Percentiles rank a stretch among this genome's conserved stretches.
Evolutionary conservation across 2,113 vertebrate genomes (phyloP).

Genomic region (Smithornis capensis): DNA sequence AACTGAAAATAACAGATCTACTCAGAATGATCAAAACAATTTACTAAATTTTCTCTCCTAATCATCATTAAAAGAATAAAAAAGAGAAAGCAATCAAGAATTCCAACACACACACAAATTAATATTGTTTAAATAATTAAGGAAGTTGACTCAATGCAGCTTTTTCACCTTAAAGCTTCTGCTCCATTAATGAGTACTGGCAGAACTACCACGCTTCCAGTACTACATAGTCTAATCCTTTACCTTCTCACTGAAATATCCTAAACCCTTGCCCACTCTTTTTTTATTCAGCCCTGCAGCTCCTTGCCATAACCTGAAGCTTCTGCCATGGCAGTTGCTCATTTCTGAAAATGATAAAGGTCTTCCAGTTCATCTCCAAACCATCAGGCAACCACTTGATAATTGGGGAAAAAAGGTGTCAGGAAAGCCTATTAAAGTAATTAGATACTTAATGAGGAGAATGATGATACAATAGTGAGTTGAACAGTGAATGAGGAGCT

Average conservation of each 20-base stretch:
- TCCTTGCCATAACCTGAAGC: neutral
- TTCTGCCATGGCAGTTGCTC: neutral
- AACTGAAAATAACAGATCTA: neutral
- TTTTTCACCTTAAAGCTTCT: neutral
- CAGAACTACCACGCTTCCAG: neutral
- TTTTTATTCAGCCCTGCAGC: neutral
- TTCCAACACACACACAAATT: neutral
- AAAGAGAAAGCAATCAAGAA: neutral
- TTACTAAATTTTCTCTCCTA: neutral
- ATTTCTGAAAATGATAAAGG: neutral
- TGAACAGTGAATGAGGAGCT: neutral
- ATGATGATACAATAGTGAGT: neutral
- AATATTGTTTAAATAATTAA: neutral
- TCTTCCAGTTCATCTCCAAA: neutral
- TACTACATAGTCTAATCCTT: neutral
- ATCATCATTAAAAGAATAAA: neutral
- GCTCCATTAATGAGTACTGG: neutral
- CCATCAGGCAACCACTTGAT: neutral
- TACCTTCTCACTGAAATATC: neutral
- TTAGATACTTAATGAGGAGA: neutral
- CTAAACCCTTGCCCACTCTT: neutral
- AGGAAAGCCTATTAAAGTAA: slow-evolving; percentile 7
- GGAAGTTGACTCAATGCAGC: neutral
- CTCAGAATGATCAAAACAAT: neutral
- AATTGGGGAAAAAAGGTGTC: neutral